Percentiles rank a stretch among this genome's conserved stretches.
These are phyloP conservation scores for Ctenoplectra terminalis DNA, from an alignment of 1,140 invertebrate species.

Conservation along the genomic window DNA sequence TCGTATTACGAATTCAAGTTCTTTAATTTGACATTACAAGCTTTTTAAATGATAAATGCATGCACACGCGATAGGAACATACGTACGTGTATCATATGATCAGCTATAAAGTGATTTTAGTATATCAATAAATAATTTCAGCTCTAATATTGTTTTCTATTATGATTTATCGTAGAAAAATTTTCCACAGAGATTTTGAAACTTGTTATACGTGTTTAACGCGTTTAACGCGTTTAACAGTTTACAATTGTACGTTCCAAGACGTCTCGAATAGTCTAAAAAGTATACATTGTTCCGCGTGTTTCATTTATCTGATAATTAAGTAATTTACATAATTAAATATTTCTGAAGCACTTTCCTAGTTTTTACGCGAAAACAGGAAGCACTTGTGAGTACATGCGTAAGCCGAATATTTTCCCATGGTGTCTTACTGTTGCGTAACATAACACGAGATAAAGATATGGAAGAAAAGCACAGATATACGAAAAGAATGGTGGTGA, in stretches of 20 bases:
- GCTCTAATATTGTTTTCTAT: no score
- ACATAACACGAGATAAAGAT: not conserved
- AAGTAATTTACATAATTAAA: no score
- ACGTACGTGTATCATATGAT: not conserved
- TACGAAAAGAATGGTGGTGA: no score
- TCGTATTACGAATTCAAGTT: not conserved
- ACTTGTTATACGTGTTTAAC: no score
- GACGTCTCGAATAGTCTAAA: no score
- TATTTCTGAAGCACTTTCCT: no score
- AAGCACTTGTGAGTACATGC: not conserved
- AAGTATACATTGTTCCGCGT: no score
- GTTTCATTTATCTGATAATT: no score
- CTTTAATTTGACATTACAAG: not conserved
- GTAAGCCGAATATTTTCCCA: not conserved
- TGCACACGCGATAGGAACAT: not conserved
- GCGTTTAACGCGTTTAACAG: no score
- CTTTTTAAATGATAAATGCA: not conserved
- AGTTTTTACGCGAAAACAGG: not conserved
- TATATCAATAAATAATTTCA: not conserved
- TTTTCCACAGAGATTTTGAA: no score
- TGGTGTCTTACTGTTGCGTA: not conserved
- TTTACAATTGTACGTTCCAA: no score
- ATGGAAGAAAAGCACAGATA: not conserved
- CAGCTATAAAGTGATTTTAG: not conserved
- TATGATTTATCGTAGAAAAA: no score